Percentiles rank a stretch among this genome's conserved stretches.
Conservation (phyloP, 2,113 vertebrate genomes). For the Microcebus lehilahytsara region DNA sequence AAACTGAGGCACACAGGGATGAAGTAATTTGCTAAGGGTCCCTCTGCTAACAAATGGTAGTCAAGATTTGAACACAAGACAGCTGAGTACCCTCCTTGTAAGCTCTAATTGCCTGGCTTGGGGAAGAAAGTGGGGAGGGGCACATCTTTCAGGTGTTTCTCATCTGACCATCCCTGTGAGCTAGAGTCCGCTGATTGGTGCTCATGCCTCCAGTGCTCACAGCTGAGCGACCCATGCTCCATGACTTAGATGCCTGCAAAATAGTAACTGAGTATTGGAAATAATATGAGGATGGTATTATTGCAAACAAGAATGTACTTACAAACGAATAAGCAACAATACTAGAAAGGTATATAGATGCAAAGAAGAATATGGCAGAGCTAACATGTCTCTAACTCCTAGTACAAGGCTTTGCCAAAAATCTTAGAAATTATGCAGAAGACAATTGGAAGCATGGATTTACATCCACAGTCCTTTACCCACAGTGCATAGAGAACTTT, state of each 20-base stretch:
- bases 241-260: background rate
- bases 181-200: background rate
- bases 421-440: background rate
- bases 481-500: too few species aligned
- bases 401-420: background rate
- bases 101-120: background rate
- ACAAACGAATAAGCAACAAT: background rate
- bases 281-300: too few species aligned
- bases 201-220: background rate
- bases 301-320: background rate
- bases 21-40: background rate
- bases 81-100: background rate
- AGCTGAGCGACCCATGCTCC: background rate
- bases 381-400: background rate
- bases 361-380: background rate
- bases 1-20: background rate
- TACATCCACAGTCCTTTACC: background rate
- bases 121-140: background rate
- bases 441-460: background rate
- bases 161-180: background rate
- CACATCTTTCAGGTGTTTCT: background rate
- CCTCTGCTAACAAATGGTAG: background rate
- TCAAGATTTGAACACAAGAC: background rate
- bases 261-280: background rate
- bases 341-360: background rate